Base-by-base conservation (phyloP, 2,797 vertebrate species). In the Sciurus carolinensis region DNA sequence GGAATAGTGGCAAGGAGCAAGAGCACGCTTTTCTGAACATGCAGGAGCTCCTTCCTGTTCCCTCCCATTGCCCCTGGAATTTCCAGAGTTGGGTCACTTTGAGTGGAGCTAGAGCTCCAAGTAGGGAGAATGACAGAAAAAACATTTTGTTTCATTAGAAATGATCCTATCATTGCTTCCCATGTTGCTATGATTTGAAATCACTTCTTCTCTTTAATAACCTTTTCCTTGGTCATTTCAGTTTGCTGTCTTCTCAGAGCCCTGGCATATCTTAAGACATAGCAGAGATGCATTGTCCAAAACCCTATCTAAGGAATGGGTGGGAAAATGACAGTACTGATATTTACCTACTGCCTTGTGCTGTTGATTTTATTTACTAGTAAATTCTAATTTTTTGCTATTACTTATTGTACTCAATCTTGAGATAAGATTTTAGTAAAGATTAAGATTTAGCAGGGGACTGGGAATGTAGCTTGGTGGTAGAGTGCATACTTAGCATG, bases 141-240 rank as follows among this genome's bases (percentile, higher is more conserved):
- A 71, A 71, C n/a, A 44, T 81, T 83, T 86, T 59, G 17, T 87
- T 93, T 80, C 54, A 87, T 91, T 87, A 50, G 85, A 82, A 83
- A 82, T 47, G 24, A 42, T 72, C 12, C 54, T 76, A 64, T 71
- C 22, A 22, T 72, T 71, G n/a, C 76, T 95, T 80, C 14, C 44
- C 59, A 24, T 28, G 54, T 64, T 85, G 20, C 18, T 52, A 30
- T 7, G 69, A 92, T 30, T 69, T 77, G 42, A 93, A 93, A 91
- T 93, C 5, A 44, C 28, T 89, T 75, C 93, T 95, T 59, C 64
- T 33, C 44, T 83, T 67, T 88, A 67, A 42, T 39, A 91, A 73
- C 11, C 30, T 84, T 67, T 90, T 50, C 79, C 20, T 8, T 64
- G 52, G 28, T 71, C 66, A n/a, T 36, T 71, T 84, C 33, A 10